Percentiles rank a stretch among this genome's conserved stretches.
Evolutionary conservation across 2,888 invertebrate genomes (phyloP).

Genomic region (Lobophora halterata): DNA sequence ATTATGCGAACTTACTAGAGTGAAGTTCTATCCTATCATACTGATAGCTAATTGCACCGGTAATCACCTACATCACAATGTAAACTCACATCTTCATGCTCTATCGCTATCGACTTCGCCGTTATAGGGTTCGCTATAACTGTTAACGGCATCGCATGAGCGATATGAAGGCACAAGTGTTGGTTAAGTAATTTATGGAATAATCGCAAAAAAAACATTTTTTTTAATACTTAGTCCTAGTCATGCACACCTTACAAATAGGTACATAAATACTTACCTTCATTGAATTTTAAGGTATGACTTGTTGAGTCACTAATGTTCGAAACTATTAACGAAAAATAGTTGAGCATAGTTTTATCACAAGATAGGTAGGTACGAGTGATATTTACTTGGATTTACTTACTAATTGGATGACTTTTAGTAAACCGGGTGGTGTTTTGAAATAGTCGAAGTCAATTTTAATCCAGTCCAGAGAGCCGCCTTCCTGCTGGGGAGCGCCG

Average conservation of each 20-base stretch:
- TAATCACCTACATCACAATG: no score
- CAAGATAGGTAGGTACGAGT: constrained; percentile 2
- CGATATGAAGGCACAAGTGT: constrained; percentile 22
- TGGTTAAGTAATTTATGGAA: no score
- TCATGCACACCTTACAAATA: not conserved
- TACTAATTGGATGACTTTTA: constrained; percentile 91
- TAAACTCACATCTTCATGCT: constrained; percentile 18
- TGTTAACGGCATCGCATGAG: constrained; percentile 27
- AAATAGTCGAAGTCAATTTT: constrained; percentile 90
- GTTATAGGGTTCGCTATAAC: constrained; percentile 31
- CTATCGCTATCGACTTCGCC: constrained; percentile 24
- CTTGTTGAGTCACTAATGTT: not conserved
- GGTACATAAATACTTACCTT: not conserved
- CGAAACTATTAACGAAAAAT: constrained; percentile 5
- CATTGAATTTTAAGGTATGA: no score
- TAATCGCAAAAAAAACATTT: no score
- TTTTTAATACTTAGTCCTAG: no score
- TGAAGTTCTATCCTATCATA: no score
- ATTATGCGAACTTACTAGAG: no score
- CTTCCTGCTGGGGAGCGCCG: constrained; percentile 74
- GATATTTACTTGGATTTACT: constrained; percentile 58
- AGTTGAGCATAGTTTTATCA: not conserved
- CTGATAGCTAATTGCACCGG: no score
- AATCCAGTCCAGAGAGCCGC: constrained; percentile 83
- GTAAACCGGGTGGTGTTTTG: constrained; percentile 88